Evolutionary conservation across 1,140 invertebrate genomes (phyloP).

Genomic region (Aphelenchoides fujianensis): DNA sequence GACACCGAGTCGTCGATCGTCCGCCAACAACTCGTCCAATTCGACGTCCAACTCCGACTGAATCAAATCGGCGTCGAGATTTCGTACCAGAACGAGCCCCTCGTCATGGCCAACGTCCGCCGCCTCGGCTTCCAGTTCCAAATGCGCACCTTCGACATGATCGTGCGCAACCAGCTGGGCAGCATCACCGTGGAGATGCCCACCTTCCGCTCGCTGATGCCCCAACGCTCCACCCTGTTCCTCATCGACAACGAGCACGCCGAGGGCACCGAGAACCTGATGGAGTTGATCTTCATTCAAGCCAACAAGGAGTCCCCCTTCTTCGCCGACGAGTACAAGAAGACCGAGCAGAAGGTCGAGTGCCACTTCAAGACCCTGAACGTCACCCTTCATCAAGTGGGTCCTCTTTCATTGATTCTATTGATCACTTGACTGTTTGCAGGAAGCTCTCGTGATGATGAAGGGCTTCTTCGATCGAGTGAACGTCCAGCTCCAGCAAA

Average conservation of each 20-base stretch:
- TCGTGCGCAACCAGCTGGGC: constrained; percentile 49
- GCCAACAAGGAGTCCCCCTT: constrained; percentile 80
- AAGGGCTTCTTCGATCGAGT: constrained; percentile 59
- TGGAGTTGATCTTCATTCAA: constrained; percentile 58
- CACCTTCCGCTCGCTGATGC: constrained; percentile 34
- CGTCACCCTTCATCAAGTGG: constrained; percentile 77
- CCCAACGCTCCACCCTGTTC: constrained; percentile 42
- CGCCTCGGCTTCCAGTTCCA: constrained; percentile 46
- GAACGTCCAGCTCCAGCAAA: constrained; percentile 8
- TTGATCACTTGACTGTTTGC: no score
- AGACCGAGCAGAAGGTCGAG: constrained; percentile 74
- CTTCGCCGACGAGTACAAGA: constrained; percentile 75
- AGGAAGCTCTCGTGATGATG: constrained; percentile 25
- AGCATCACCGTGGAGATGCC: constrained; percentile 51
- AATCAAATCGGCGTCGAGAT: constrained; percentile 53
- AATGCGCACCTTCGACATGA: constrained; percentile 61
- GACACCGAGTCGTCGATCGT: no score
- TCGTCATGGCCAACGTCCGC: constrained; percentile 42
- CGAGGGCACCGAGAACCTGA: constrained; percentile 35
- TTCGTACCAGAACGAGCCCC: constrained; percentile 26
- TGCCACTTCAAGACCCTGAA: constrained; percentile 77
- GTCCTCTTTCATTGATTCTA: no score
- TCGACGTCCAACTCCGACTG: constrained; percentile 51
- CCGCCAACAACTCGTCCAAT: constrained; percentile 53
- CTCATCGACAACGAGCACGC: constrained; percentile 50